Evolutionary conservation across 2,113 vertebrate genomes (phyloP), one percentile per base, ranked within the genome.

Genomic region (Caranx melampygus): DNA sequence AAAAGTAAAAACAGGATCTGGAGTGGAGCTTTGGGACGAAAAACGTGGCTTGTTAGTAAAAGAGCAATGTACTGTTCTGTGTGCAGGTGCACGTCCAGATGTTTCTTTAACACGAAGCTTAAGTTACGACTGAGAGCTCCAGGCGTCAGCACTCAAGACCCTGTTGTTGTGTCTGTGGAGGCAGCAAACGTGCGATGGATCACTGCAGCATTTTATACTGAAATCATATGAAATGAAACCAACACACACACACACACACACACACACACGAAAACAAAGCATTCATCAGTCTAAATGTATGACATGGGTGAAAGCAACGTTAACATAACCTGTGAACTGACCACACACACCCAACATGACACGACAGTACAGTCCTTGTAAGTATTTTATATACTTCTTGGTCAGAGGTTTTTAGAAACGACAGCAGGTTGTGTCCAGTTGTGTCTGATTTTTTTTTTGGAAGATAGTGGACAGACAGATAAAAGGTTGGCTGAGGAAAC

Each of bases 311-410:
- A n/a, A 21, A 16, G 12, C 45, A 1, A 14, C 9, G 49, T 34
- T 13, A 14, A 45, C 2, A 18, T 14, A 6, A 34, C 6, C 10
- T 60, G 5, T n/a, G 4, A 57, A 57, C 45, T 12, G 34, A 40
- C 12, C 8, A 18, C n/a, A 61, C 37, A 63, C 33, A 37, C 5
- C 5, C 14, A 61, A 70, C 26, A 26, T 1, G 26, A 47, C 78
- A 67, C 54, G 68, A 10, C 62, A 57, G 52, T 47, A 77, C 34
- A 34, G 14, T 45, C 10, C 59, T 44, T 33, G 26, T 10, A 35
- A 54, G 35, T 72, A 18, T 66, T 40, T 45, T 6, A 21, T 59
- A 49, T 21, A 78, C 16, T 75, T 60, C 16, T 47, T 13, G 47
- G 16, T 75, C 55, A 37, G 4, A 15, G 12, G 64, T 11, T 12